Evolutionary conservation across 2,888 invertebrate genomes (phyloP).

Genomic region (Eretmocerus hayati): DNA sequence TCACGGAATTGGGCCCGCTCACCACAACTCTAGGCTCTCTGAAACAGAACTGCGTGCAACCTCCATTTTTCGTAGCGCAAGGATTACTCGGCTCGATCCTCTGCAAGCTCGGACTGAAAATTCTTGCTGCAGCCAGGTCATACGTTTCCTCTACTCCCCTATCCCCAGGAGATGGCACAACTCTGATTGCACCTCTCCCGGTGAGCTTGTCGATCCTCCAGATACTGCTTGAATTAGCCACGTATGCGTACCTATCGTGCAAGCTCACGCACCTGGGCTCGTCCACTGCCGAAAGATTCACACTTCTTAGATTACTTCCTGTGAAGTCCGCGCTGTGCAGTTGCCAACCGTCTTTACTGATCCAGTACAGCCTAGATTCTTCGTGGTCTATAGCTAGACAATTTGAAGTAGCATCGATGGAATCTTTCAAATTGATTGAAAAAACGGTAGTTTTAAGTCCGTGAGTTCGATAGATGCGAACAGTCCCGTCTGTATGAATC

Average conservation of each 20-base stretch:
- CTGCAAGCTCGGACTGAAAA: conserved; percentile 1
- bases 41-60: conserved; percentile 13
- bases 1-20: neutral
- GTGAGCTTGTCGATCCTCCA: conserved; percentile 14
- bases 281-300: neutral
- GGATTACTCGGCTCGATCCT: neutral
- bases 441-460: neutral
- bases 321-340: conserved; percentile 1
- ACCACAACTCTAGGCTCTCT: neutral
- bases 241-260: conserved; percentile 10
- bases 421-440: neutral
- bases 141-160: neutral
- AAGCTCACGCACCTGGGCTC: conserved; percentile 9
- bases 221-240: conserved; percentile 8
- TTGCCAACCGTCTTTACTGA: neutral
- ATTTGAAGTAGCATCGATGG: conserved; percentile 3
- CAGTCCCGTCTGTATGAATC: neutral
- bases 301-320: neutral
- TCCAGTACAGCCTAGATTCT: conserved; percentile 7
- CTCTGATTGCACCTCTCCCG: neutral
- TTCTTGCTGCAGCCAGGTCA: conserved; percentile 3
- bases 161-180: neutral
- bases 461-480: neutral
- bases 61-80: conserved; percentile 5
- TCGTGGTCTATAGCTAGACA: conserved; percentile 1